phyloP scores from a whole-genome alignment of 2,113 vertebrate species.

The Empidonax traillii region DNA sequence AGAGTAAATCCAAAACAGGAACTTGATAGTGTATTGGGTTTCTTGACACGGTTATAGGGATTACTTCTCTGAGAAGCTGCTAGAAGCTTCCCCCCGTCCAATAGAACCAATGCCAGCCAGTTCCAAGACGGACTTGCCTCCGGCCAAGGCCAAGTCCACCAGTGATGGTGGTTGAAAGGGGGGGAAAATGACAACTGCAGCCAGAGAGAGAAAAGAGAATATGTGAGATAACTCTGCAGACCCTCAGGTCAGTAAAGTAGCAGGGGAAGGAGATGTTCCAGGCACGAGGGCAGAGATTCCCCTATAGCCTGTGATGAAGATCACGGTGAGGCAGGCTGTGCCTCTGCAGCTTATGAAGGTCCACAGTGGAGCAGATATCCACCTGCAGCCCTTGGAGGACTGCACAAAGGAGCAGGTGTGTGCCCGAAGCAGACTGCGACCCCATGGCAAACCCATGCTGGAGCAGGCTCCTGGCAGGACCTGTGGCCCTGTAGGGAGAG shows the following conservation, averaged over 20 bases:
- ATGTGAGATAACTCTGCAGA: neutral
- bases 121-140: neutral
- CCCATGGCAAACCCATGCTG: neutral
- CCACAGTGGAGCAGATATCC: neutral
- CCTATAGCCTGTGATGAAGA: neutral
- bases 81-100: neutral
- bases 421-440: neutral
- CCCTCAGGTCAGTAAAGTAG: neutral
- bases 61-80: neutral
- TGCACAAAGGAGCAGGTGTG: too few species aligned
- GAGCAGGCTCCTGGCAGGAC: neutral
- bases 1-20: neutral
- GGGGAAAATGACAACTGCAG: neutral
- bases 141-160: neutral
- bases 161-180: neutral
- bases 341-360: neutral
- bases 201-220: neutral
- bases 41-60: neutral
- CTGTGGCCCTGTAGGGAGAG: neutral
- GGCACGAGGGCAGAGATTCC: neutral
- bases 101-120: neutral
- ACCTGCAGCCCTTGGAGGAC: neutral
- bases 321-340: neutral
- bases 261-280: neutral
- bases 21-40: neutral